Percentiles rank a stretch among this genome's conserved stretches.
Evolutionary conservation across 2,113 vertebrate species (phyloP).

Genomic region (Cyprinodon tularosa): DNA sequence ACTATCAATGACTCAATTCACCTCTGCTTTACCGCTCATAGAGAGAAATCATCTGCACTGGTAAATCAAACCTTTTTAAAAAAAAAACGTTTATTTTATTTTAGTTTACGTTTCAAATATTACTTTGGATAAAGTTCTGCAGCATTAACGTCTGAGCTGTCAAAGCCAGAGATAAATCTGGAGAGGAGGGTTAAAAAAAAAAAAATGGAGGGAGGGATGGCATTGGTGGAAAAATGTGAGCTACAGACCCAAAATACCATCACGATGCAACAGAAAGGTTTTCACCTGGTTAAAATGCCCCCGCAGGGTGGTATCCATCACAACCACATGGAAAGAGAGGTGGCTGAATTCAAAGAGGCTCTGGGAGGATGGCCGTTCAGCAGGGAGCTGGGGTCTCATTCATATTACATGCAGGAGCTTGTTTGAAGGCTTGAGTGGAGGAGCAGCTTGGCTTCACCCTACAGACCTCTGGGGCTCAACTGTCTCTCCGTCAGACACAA

Average conservation of each 20-base stretch:
- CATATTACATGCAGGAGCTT: conserved; percentile 76
- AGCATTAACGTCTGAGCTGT: conserved; percentile 59
- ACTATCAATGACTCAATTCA: no score
- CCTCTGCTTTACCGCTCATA: no score
- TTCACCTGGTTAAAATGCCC: conserved; percentile 48
- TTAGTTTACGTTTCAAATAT: conserved; percentile 25
- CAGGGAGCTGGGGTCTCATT: conserved; percentile 66
- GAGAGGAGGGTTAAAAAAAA: conserved; percentile 1
- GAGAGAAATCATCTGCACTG: no score
- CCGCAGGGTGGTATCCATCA: conserved; percentile 40
- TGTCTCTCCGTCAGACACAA: conserved; percentile 23
- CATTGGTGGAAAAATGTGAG: background rate
- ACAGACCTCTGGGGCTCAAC: conserved; percentile 39
- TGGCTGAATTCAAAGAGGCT: conserved; percentile 47
- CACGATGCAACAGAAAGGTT: conserved; percentile 16
- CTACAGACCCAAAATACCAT: conserved; percentile 16
- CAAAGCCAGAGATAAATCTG: conserved; percentile 30
- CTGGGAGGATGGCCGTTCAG: conserved; percentile 47
- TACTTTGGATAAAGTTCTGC: conserved; percentile 57
- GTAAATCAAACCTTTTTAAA: no score
- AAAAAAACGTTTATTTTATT: background rate
- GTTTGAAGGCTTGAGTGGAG: conserved; percentile 70
- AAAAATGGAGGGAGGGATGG: background rate
- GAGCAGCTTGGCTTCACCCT: conserved; percentile 57
- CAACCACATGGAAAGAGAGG: conserved; percentile 33